Percentiles rank a stretch among this genome's conserved stretches.
These are phyloP conservation scores for Telmatochromis brichardi DNA, from an alignment of 2,113 vertebrate genomes.

Conservation along the genomic window DNA sequence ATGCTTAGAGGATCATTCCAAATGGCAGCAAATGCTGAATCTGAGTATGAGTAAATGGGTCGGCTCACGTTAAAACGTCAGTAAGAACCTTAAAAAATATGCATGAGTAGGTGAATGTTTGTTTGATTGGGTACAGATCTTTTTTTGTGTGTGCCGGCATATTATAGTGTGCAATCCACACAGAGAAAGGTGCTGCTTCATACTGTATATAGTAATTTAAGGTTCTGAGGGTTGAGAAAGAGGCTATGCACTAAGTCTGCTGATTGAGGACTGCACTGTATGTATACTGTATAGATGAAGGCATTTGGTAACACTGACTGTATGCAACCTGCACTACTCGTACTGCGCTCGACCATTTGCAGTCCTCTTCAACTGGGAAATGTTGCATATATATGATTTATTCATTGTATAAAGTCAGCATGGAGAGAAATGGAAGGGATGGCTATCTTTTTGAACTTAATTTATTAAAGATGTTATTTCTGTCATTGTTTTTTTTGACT, in stretches of 20 bases:
- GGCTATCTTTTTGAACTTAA: conserved; percentile 18
- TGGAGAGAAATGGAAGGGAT: neutral
- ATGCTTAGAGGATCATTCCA: neutral
- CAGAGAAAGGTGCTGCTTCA: conserved; percentile 16
- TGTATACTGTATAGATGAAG: neutral
- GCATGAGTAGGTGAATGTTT: neutral
- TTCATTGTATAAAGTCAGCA: neutral
- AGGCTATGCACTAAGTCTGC: neutral
- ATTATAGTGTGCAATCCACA: neutral
- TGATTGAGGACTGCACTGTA: neutral
- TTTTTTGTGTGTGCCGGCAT: neutral
- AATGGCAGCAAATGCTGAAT: neutral
- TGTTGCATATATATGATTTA: conserved; percentile 20
- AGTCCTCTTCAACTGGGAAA: neutral
- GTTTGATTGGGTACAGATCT: neutral
- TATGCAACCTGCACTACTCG: conserved; percentile 42
- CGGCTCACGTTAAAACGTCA: neutral
- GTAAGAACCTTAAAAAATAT: neutral
- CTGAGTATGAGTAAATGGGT: neutral
- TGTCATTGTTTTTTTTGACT: neutral
- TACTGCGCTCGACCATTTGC: neutral
- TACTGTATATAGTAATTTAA: neutral
- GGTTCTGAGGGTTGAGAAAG: neutral
- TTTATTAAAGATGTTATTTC: conserved; percentile 63
- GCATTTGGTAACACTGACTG: neutral